A percentile compares a stretch with the other conserved stretches of the same genome.
These are phyloP conservation scores for Myotis planiceps DNA, from an alignment of 2,797 vertebrate species.

Conservation along the genomic window DNA sequence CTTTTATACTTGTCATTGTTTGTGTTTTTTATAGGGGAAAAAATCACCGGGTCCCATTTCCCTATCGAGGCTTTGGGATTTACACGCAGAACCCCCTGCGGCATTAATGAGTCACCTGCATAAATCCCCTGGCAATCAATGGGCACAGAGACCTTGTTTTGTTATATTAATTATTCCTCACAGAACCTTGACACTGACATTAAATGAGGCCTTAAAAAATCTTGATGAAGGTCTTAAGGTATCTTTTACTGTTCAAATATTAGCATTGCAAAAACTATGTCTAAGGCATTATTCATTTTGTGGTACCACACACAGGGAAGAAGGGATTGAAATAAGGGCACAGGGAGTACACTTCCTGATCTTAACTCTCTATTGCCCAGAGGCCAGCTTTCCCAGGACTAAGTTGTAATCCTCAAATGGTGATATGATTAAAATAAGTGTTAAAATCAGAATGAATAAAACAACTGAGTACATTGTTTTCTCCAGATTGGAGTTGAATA, in stretches of 20 bases:
- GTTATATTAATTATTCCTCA: constrained; percentile 87
- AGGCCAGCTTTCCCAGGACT: constrained; percentile 1
- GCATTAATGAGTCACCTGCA: constrained; percentile 89
- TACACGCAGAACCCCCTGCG: constrained; percentile 81
- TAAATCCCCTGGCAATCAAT: constrained; percentile 87
- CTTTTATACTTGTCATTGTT: constrained; percentile 77
- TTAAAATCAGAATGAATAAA: constrained; percentile 37
- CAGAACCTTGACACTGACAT: constrained; percentile 82
- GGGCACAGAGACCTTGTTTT: constrained; percentile 83
- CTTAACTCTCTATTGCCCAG: constrained; percentile 57
- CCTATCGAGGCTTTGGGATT: constrained; percentile 81
- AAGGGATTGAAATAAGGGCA: constrained; percentile 36
- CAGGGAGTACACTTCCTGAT: not conserved
- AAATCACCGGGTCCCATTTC: constrained; percentile 79
- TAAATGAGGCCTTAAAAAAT: constrained; percentile 82
- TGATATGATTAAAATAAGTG: constrained; percentile 50
- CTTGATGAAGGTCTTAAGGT: constrained; percentile 82
- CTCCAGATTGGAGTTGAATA: constrained; percentile 72
- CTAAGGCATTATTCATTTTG: constrained; percentile 78
- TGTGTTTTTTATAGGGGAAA: constrained; percentile 72
- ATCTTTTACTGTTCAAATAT: constrained; percentile 80
- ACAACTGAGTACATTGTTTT: constrained; percentile 48
- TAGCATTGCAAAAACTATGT: constrained; percentile 81
- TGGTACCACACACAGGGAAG: constrained; percentile 60
- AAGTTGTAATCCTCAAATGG: not conserved